These are phyloP conservation scores for Gila orcuttii DNA, from an alignment of 2,113 vertebrate genomes.

Conservation along the genomic window DNA sequence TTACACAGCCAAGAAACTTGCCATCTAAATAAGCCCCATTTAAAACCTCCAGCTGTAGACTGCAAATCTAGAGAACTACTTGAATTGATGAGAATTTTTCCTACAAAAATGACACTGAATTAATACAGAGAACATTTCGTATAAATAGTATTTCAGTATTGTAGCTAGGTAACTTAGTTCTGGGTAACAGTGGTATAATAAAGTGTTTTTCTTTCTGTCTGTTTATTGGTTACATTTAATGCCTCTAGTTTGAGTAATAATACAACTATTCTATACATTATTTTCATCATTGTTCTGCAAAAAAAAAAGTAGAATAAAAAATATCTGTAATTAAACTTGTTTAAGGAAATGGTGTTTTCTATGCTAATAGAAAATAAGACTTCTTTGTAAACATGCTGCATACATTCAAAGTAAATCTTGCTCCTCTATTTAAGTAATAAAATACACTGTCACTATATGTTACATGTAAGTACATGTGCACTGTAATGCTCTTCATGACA, in stretches of 20 bases:
- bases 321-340: neutral
- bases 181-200: neutral
- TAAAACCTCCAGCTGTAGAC: neutral
- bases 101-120: neutral
- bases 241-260: neutral
- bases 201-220: neutral
- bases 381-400: neutral
- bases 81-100: neutral
- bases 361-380: neutral
- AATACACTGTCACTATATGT: neutral
- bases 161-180: neutral
- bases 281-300: neutral
- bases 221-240: neutral
- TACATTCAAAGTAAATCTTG: neutral
- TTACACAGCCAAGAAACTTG: neutral
- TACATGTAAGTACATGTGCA: neutral
- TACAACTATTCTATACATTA: neutral
- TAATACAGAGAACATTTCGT: neutral
- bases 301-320: too few relatives aligned
- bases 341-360: neutral
- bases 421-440: constrained; percentile 10
- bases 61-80: constrained; percentile 7
- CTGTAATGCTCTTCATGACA: neutral
- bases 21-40: neutral
- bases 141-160: neutral